Evolutionary conservation across 2,797 vertebrate species (phyloP).

Genomic region (Coranthus polyacanthus): DNA sequence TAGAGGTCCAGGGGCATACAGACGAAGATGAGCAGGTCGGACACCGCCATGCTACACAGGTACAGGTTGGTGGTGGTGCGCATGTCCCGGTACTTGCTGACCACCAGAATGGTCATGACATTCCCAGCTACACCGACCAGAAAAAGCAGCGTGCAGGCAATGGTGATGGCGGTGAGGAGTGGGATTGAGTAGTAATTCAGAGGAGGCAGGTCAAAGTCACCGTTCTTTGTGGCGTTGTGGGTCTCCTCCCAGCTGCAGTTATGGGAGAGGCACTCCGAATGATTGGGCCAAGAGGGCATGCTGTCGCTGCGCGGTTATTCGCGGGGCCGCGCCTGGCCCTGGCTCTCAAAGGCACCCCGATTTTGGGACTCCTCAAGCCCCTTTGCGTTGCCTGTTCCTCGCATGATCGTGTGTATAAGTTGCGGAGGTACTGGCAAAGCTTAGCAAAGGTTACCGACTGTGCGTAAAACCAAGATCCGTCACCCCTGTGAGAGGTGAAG

Average conservation of each 20-base stretch:
- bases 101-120: conserved; percentile 95
- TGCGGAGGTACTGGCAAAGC: neutral
- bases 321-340: conserved; percentile 59
- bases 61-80: conserved; percentile 98
- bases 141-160: conserved; percentile 91
- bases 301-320: conserved; percentile 62
- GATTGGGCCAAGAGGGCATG: conserved; percentile 80
- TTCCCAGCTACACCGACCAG: conserved; percentile 92
- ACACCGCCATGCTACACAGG: conserved; percentile 98
- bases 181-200: conserved; percentile 89
- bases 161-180: conserved; percentile 90
- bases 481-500: neutral
- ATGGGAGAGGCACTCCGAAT: conserved; percentile 77
- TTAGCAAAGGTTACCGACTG: conserved; percentile 8
- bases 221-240: conserved; percentile 57
- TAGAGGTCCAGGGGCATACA: conserved; percentile 98
- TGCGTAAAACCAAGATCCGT: conserved; percentile 58
- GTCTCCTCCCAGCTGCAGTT: conserved; percentile 84
- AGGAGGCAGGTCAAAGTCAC: conserved; percentile 71
- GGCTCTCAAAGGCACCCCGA: conserved; percentile 36
- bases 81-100: conserved; percentile 94
- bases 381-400: conserved; percentile 1
- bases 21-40: conserved; percentile 95
- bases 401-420: conserved; percentile 37
- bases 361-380: conserved; percentile 47